Evolutionary conservation across 1,140 invertebrate genomes (phyloP).

Genomic region (Parapsyche elsis): DNA sequence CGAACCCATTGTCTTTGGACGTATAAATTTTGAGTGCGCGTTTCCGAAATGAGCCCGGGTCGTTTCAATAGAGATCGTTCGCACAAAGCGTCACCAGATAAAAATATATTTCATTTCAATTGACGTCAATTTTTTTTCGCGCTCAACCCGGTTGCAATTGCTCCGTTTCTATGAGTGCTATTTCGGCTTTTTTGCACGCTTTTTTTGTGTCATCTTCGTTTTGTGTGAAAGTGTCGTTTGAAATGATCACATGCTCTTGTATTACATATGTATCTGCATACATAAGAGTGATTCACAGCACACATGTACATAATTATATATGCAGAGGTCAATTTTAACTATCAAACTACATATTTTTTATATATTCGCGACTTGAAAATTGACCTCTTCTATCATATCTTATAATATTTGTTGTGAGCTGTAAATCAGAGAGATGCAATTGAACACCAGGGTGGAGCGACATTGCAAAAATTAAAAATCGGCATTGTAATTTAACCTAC

Average conservation of each 20-base stretch:
- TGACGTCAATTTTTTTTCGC: constrained; percentile 42
- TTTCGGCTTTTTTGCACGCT: neutral
- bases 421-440: too few species aligned
- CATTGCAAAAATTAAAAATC: too few species aligned
- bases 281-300: too few species aligned
- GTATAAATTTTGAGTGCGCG: constrained; percentile 42
- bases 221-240: neutral
- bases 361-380: too few species aligned
- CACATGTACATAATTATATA: too few species aligned
- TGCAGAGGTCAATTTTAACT: too few species aligned
- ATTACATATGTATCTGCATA: neutral
- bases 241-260: neutral
- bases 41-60: neutral
- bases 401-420: too few species aligned
- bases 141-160: neutral
- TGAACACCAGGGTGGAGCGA: too few species aligned
- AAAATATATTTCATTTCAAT: constrained; percentile 56
- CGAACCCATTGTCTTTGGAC: constrained; percentile 51
- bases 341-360: too few species aligned
- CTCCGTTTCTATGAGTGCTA: constrained; percentile 37
- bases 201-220: neutral
- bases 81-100: constrained; percentile 47
- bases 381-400: too few species aligned
- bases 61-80: constrained; percentile 45
- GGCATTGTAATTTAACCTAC: too few species aligned